These are phyloP conservation scores for Pseudanteris insignis DNA, from an alignment of 2,888 invertebrate genomes.

Conservation along the genomic window DNA sequence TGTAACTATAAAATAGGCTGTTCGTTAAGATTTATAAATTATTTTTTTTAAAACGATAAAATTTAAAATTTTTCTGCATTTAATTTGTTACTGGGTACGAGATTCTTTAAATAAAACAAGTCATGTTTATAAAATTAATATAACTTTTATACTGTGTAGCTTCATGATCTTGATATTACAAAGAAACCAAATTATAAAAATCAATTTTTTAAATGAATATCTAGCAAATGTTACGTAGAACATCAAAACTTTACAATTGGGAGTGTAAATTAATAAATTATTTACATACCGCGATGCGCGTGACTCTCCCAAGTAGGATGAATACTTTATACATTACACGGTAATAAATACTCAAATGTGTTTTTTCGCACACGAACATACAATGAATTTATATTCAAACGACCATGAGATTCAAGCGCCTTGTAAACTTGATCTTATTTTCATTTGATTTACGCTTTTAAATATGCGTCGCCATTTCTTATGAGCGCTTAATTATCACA, in stretches of 20 bases:
- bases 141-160: too few species aligned
- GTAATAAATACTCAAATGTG: conserved; percentile 40
- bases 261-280: conserved; percentile 31
- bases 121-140: too few species aligned
- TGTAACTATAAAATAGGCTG: too few species aligned
- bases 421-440: conserved; percentile 7
- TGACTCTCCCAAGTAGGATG: conserved; percentile 19
- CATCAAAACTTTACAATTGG: conserved; percentile 25
- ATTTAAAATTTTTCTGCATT: too few species aligned
- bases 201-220: too few species aligned
- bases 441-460: background rate
- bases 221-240: too few species aligned
- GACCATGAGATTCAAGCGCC: conserved; percentile 1
- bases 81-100: too few species aligned
- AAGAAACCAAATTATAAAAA: too few species aligned
- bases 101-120: too few species aligned
- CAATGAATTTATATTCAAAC: conserved; percentile 19
- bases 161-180: too few species aligned
- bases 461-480: background rate
- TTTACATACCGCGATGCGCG: conserved; percentile 28
- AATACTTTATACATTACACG: conserved; percentile 36
- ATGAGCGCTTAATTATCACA: background rate
- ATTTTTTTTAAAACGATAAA: too few species aligned
- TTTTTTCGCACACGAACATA: conserved; percentile 40
- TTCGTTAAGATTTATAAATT: too few species aligned